These are phyloP conservation scores for Penaeus japonicus DNA, from an alignment of 1,140 invertebrate species.

Conservation along the genomic window DNA sequence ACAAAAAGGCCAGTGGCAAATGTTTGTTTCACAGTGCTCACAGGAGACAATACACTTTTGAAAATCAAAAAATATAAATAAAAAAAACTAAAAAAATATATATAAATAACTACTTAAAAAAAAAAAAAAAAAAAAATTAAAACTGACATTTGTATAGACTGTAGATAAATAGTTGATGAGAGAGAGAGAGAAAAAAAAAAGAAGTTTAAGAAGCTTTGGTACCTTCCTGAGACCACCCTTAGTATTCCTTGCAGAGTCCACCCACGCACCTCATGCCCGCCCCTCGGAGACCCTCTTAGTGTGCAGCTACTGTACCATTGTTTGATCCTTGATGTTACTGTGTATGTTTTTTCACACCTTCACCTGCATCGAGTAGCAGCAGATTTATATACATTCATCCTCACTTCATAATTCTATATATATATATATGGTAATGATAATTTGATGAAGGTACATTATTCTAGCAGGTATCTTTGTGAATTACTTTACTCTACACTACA, in stretches of 20 bases:
- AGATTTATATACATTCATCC: background rate
- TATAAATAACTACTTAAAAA: slow-evolving; percentile 18
- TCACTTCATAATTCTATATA: background rate
- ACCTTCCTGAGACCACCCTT: slow-evolving; percentile 39
- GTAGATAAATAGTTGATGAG: slow-evolving; percentile 32
- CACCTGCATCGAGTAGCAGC: slow-evolving; percentile 2
- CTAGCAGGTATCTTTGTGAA: no score
- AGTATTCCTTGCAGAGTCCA: slow-evolving; percentile 30
- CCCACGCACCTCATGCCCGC: background rate
- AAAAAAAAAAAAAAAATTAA: slow-evolving; percentile 39
- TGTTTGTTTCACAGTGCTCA: slow-evolving; percentile 50
- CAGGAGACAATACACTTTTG: slow-evolving; percentile 49
- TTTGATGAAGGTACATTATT: no score
- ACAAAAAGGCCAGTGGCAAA: slow-evolving; percentile 48
- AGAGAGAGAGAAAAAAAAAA: no score
- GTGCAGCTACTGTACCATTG: background rate
- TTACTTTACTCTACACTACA: no score
- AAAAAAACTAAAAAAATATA: background rate
- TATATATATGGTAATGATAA: background rate
- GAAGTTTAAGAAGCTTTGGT: slow-evolving; percentile 15
- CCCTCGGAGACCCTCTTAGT: background rate
- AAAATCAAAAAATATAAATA: slow-evolving; percentile 45
- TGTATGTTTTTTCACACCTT: background rate
- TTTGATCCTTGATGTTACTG: background rate
- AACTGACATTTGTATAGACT: slow-evolving; percentile 45